These are phyloP conservation scores for Zhengitettix transpicula DNA, from an alignment of 2,888 invertebrate species.

Conservation along the genomic window DNA sequence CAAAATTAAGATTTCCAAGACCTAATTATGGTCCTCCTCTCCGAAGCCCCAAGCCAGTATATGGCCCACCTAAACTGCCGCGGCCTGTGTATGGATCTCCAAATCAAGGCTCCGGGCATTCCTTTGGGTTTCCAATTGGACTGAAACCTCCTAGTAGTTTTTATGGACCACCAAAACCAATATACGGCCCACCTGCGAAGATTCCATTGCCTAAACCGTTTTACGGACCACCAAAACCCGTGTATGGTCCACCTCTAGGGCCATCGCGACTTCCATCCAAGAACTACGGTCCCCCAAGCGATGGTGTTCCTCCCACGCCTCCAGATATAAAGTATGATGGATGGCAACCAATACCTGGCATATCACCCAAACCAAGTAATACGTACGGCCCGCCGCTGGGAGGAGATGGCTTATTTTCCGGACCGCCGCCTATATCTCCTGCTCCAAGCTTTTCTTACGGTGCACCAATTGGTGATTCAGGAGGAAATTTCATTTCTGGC, in stretches of 20 bases:
- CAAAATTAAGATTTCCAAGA: background rate
- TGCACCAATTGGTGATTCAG: constrained; percentile 1
- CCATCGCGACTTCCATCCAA: constrained; percentile 12
- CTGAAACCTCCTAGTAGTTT: constrained; percentile 18
- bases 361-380: constrained; percentile 10
- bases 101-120: constrained; percentile 20
- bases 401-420: constrained; percentile 3
- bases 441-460: constrained; percentile 1
- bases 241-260: constrained; percentile 14
- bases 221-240: constrained; percentile 16
- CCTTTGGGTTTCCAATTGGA: constrained; percentile 16
- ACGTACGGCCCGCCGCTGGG: constrained; percentile 13
- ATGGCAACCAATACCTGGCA: constrained; percentile 72
- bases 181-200: constrained; percentile 18
- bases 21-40: constrained; percentile 3
- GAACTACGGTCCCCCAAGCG: constrained; percentile 22
- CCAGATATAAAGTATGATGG: constrained; percentile 65
- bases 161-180: constrained; percentile 15
- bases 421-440: constrained; percentile 6
- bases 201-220: background rate
- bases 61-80: background rate
- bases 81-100: constrained; percentile 16
- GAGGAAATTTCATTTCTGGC: background rate
- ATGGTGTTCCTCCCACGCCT: constrained; percentile 57
- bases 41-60: constrained; percentile 1